Conservation (phyloP, 2,888 invertebrate genomes). For the Parasteatoda lunata region DNA sequence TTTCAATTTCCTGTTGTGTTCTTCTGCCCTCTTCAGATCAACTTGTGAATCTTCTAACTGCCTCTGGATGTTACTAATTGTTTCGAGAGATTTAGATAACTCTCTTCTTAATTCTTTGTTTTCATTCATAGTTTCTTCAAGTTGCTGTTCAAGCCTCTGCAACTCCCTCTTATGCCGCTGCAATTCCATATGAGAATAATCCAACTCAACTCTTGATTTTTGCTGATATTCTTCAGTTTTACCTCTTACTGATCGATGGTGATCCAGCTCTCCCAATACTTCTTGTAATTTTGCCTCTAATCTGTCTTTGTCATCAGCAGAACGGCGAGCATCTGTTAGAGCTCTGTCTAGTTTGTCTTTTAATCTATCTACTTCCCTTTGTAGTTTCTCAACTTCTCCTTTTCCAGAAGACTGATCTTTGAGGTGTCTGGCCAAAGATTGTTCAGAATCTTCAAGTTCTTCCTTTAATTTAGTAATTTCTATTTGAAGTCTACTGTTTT, state of each 20-base stretch:
- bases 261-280: conserved; percentile 53
- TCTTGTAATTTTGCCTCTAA: conserved; percentile 70
- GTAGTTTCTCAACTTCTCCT: conserved; percentile 52
- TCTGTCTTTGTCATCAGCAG: conserved; percentile 70
- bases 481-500: conserved; percentile 70
- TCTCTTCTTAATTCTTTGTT: conserved; percentile 70
- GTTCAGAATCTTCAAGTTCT: conserved; percentile 70
- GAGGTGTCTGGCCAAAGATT: conserved; percentile 50
- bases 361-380: conserved; percentile 53
- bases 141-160: conserved; percentile 69
- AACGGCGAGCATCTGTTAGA: conserved; percentile 72
- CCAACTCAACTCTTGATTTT: conserved; percentile 69
- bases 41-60: conserved; percentile 69
- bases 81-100: conserved; percentile 70
- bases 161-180: conserved; percentile 67
- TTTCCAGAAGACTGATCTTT: conserved; percentile 61
- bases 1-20: conserved; percentile 77
- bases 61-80: conserved; percentile 69
- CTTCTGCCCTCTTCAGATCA: conserved; percentile 84
- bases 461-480: conserved; percentile 70
- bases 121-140: conserved; percentile 68
- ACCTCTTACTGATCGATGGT: conserved; percentile 74
- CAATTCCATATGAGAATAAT: conserved; percentile 75
- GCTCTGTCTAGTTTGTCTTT: conserved; percentile 62
- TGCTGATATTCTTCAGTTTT: conserved; percentile 69